These are phyloP conservation scores for Phenganax marumi DNA, from an alignment of 92 coral and sea anemone species.

Conservation along the genomic window DNA sequence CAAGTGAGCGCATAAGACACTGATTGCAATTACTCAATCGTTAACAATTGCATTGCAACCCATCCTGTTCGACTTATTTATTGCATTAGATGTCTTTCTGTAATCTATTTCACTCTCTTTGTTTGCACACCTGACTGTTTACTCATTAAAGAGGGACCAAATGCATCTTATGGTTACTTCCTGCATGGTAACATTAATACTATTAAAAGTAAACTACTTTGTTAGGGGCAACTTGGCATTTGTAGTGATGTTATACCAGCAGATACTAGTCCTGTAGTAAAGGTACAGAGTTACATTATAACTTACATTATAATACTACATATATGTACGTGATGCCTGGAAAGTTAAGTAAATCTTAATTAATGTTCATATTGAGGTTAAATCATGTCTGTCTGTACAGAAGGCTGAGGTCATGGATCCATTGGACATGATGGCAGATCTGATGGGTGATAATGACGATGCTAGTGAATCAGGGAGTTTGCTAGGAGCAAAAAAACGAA, in stretches of 20 bases:
- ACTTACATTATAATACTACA: not conserved
- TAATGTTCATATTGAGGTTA: not conserved
- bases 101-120: not conserved
- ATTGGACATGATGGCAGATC: slow-evolving; percentile 57
- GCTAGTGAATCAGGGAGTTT: slow-evolving; percentile 86
- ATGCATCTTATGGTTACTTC: not conserved
- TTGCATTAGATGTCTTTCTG: not conserved
- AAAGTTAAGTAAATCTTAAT: not conserved
- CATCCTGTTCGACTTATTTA: not conserved
- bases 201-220: no score
- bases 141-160: no score
- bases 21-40: not conserved
- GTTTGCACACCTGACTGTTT: no score
- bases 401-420: slow-evolving; percentile 38
- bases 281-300: not conserved
- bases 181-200: not conserved
- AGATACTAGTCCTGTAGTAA: slow-evolving; percentile 12
- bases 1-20: slow-evolving; percentile 57
- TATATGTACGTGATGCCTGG: not conserved
- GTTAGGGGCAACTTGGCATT: slow-evolving; percentile 94
- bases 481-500: slow-evolving; percentile 68
- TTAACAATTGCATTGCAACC: no score
- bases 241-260: slow-evolving; percentile 78
- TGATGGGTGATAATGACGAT: slow-evolving; percentile 59
- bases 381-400: slow-evolving; percentile 21